Base-by-base conservation (phyloP, 2,797 vertebrate genomes). In the Sphaeramia orbicularis region DNA sequence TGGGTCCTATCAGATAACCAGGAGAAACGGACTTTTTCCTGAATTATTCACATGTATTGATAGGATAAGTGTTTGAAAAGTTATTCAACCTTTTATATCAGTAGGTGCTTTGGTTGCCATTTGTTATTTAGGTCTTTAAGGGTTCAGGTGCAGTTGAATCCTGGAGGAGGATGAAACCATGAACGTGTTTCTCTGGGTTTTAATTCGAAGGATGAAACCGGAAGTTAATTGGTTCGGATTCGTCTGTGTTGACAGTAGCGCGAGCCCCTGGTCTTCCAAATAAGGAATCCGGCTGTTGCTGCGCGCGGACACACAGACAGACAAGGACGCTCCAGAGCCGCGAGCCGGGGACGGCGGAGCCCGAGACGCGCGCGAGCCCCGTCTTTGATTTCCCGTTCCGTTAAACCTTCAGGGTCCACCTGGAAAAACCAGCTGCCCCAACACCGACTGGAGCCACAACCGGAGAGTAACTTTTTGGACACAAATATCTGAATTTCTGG, bases 201-300 rank as follows among this genome's bases (percentile, higher is more conserved):
- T 89, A 90, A 82, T 89, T 80, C 88, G 87, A 90, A 90, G 72
- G 38, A 35, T 43, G 10, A 47, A 2, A 27, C 86, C 67, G 87
- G 89, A 90, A 88, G 81, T 87, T 30, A 42, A 63, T 56, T 61
- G 16, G 50, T 32, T 70, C 3, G 15, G 74, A 43, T 72, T 32
- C 30, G 59, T 35, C 40, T 58, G 13, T 37, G 62, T 86, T 91
- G 81, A 90, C 78, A 15, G 71, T 7, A 65, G 81, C 72, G 54
- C 79, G 71, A 84, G 81, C 84, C 76, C 76, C 69, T 71, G 57
- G 93, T 94, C 94, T 95, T 96, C 96, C 94, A 94, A 95, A 95
- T 94, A 95, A 95, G 93, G 94, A 94, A 95, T 79, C 47, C 6
- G 86, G 82, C 79, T 90, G 83, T 89, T 84, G 86, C 83, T 83